Base-by-base conservation (phyloP, 2,888 invertebrate genomes). In the Scotopteryx bipunctaria region DNA sequence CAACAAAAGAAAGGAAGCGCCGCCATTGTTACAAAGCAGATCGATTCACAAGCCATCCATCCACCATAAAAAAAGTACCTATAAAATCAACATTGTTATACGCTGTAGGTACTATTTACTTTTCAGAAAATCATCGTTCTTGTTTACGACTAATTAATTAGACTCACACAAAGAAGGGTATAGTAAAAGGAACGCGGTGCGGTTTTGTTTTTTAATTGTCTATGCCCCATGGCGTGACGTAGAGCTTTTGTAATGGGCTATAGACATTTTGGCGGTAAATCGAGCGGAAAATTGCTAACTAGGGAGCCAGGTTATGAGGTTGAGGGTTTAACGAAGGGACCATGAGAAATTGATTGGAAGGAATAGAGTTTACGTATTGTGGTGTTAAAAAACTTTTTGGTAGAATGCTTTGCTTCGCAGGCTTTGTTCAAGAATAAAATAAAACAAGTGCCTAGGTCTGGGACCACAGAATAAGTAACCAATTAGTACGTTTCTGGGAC, bases 111-210 rank as follows among this genome's bases (percentile, higher is more conserved):
- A 80, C 78, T 87, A 87, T 88, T 88, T 89, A 82, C 83, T 81
- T 89, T 88, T 85, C 73, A 84, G 76, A 86, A 81, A 82, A 84
- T 88, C 88, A 88, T 89, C 84, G 81, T 75, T 77, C 86, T 87
- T 89, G 88, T 90, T 89, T 88, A 82, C 78, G 73, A 75, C 76
- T 88, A 89, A 89, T 89, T 89, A 90, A 90, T 89, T 89, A 89
- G 74, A 77, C 63, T 55, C 63, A 67, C 74, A 86, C 85, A 86
- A 86, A 80, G 74, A 66, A 67, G 67, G 69, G 63, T 65, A 48
- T 21, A n/a, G 29, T 36, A 54, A 67, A 70, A 66, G 65, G 73
- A 70, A 75, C 67, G 65, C 69, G 74, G 69, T 69, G 71, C 60
- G 75, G 69, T 66, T 75, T 76, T 76, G 78, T 79, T 80, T 79